Conservation (phyloP, 2,113 vertebrate species). For the Python bivittatus region DNA sequence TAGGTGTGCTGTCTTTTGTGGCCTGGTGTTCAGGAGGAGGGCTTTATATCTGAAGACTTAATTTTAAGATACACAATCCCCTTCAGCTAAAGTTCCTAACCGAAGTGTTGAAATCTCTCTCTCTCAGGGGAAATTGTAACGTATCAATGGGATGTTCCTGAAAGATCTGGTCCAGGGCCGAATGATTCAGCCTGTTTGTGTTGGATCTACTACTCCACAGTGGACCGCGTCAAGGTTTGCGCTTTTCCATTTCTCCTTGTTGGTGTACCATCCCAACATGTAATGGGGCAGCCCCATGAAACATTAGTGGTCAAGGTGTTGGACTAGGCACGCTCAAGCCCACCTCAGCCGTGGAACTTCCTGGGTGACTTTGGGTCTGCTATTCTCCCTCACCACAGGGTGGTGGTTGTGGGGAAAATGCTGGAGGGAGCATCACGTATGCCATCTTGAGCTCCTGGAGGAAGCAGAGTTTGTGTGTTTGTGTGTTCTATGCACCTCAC, state of each 20-base stretch:
- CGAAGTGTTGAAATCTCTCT: neutral
- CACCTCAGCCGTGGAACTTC: neutral
- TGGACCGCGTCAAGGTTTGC: conserved; percentile 76
- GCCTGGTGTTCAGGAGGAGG: neutral
- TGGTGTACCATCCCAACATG: neutral
- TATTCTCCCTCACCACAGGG: neutral
- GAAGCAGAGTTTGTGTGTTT: neutral
- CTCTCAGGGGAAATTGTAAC: conserved; percentile 72
- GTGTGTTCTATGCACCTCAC: neutral
- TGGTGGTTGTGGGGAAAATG: neutral
- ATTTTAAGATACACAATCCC: neutral
- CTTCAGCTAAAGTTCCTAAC: neutral
- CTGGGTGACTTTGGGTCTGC: neutral
- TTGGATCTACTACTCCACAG: conserved; percentile 78
- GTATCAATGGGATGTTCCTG: conserved; percentile 74
- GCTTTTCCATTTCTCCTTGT: neutral
- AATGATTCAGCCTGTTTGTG: conserved; percentile 77
- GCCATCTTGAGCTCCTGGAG: neutral
- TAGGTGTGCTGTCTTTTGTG: neutral
- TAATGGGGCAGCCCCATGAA: neutral
- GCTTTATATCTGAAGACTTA: neutral
- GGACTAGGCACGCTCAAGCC: neutral
- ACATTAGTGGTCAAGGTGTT: neutral
- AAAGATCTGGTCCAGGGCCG: conserved; percentile 75
- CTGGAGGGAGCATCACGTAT: neutral